Evolutionary conservation across 1,140 invertebrate genomes (phyloP).

Genomic region (Sinonovacula constricta): DNA sequence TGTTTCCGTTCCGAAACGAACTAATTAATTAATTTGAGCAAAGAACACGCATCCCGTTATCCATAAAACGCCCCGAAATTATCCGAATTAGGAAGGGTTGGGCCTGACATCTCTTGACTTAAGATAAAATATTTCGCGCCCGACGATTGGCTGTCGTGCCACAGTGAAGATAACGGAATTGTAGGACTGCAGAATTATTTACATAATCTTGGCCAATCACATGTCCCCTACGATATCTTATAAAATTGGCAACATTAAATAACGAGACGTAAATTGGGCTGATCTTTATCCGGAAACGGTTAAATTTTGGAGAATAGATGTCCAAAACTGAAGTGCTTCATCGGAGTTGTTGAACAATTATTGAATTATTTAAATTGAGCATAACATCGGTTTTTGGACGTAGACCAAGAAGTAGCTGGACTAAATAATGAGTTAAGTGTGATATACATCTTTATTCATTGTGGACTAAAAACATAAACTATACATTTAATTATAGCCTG

Average conservation of each 20-base stretch:
- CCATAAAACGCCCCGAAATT: too few species aligned
- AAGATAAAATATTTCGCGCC: conserved; percentile 44
- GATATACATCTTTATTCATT: too few species aligned
- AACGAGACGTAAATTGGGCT: conserved; percentile 7
- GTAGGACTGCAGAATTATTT: conserved; percentile 25
- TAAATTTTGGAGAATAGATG: neutral
- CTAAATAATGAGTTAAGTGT: too few species aligned
- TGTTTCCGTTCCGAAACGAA: conserved; percentile 11
- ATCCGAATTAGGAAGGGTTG: neutral
- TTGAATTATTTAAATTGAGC: too few species aligned
- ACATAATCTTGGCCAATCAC: conserved; percentile 22
- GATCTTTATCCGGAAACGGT: neutral
- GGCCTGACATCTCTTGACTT: conserved; percentile 8
- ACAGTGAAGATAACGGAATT: conserved; percentile 36
- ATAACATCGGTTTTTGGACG: too few species aligned
- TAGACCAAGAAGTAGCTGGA: too few species aligned
- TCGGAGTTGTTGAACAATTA: too few species aligned
- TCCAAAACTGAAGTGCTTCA: too few species aligned
- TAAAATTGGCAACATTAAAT: conserved; percentile 46
- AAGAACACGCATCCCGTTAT: neutral
- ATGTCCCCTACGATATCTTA: conserved; percentile 26
- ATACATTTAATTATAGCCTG: too few species aligned
- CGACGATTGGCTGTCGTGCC: conserved; percentile 30
- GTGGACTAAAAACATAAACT: too few species aligned
- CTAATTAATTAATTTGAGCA: conserved; percentile 50